Base-by-base conservation (phyloP, 1,140 invertebrate species). In the Eupristina koningsbergeri region DNA sequence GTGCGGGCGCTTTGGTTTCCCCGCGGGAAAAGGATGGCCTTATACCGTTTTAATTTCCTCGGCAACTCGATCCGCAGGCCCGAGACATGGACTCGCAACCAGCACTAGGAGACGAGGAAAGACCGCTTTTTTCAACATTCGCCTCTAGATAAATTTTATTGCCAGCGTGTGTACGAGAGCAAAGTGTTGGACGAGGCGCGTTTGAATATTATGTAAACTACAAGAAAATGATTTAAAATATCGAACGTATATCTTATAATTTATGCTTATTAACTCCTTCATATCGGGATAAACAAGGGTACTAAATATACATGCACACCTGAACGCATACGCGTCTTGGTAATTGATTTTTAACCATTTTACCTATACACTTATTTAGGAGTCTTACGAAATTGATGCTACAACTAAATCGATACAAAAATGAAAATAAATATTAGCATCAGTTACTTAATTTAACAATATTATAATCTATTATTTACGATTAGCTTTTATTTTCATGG, bases 1-100 rank as follows among this genome's bases (percentile, higher is more conserved):
- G 39, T 69, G 64, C 69, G 69, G 15, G 69, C 26, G 41, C 36
- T 58, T 26, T 22, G 53, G 22, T 58, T 58, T 58, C 53, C 22
- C 53, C 22, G 26, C 53, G 53, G 53, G 19, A 26, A 58, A 58
- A 58, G 53, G 41, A 73, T 22, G 39, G 34, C 5, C 29, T 50
- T 69, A 50, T 80, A 80, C 78, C 63, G 64, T 71, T 80, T 69
- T 80, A 69, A 80, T 80, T 74, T 58, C 2, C 53, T 58, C 22
- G 22, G 53, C 47, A 34, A 34, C 29, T n/a, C 36, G 64, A n/a
- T n/a, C n/a, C 19, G 22, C 41, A 22, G 50, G 29, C 45, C 31
- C 78, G 31, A 29, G 64, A n/a, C 64, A 29, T 64, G 19, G 22
- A 19, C 26, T 58, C 26, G 53, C 53, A 6, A 22, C 1, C 53